Conservation (phyloP, 2,113 vertebrate genomes). For the Anser cygnoides region DNA sequence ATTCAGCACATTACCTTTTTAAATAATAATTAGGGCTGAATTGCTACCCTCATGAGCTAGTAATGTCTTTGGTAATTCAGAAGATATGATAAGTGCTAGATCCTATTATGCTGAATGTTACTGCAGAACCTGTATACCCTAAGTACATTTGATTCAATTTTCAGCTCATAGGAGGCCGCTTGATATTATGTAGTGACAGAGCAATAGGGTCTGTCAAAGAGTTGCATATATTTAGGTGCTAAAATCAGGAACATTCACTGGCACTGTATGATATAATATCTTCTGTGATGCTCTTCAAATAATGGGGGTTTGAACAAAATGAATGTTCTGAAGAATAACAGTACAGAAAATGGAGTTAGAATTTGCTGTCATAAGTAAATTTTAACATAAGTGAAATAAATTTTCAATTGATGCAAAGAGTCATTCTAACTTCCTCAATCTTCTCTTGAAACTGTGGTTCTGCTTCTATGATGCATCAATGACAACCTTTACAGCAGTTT, state of each 20-base stretch:
- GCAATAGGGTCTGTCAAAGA: background rate
- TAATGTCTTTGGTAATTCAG: background rate
- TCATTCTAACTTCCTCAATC: background rate
- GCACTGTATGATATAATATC: background rate
- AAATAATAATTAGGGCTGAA: slow-evolving; percentile 13
- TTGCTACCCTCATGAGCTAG: background rate
- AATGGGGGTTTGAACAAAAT: background rate
- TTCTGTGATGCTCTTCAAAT: background rate
- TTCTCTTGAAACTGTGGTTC: background rate
- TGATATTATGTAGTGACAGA: background rate
- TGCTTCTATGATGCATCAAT: background rate
- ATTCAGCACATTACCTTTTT: background rate
- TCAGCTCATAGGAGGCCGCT: background rate
- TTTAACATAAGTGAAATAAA: background rate
- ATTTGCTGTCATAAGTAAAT: background rate
- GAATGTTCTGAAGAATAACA: background rate
- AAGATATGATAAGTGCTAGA: background rate
- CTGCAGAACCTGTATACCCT: background rate
- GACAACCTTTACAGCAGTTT: background rate
- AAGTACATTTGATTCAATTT: background rate
- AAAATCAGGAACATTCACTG: background rate
- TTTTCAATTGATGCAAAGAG: background rate
- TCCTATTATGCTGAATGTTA: background rate
- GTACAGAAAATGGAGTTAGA: background rate
- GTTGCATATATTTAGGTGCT: background rate